Base-by-base conservation (phyloP, 2,113 vertebrate genomes). In the Synchiropus splendidus region DNA sequence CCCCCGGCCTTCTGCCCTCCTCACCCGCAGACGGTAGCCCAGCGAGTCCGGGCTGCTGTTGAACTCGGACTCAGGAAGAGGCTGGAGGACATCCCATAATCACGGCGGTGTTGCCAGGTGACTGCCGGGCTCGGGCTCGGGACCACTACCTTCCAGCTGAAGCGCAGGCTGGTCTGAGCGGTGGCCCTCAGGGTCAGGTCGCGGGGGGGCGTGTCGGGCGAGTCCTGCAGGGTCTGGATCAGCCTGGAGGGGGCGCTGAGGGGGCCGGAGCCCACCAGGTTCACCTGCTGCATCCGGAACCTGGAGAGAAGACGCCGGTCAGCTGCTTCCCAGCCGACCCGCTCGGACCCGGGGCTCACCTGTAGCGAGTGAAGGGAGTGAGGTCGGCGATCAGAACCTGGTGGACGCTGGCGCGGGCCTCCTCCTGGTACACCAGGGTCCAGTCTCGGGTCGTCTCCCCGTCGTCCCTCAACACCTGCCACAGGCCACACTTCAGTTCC, bases 361-460 rank as follows among this genome's bases (percentile, higher is more conserved):
- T 91, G 86, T 98, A 98, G 63, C 89, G 83, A 30, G 92, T 98
- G 61, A 94, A 97, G 0, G 94, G 94, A 1, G 70, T 88, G 61
- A 98, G 89, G 78, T 91, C 78, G 0, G 91, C 92, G 36, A 98
- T 86, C 56, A 95, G 89, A 78, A 98, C 68, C 11, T 61, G 71
- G 67, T 94, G 88, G 56, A 88, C 85, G 4, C 90, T 85, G 0
- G 92, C 89, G 34, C 90, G 86, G 12, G 91, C 94, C 43, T 93
- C 89, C 45, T 88, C 87, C 67, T 93, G 89, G 4, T 74, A 86
- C 36, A 97, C 77, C 34, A 62, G 82, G 40, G 82, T 80, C 94
- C 94, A 98, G 2, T 27, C 21, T 27, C 4, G 84, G 85, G 30
- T 91, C 91, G 1, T 90, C 90, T 54, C 36, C 3, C 47, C 56